Conservation (phyloP, 1,140 invertebrate species). For the Cotesia chilonis region DNA sequence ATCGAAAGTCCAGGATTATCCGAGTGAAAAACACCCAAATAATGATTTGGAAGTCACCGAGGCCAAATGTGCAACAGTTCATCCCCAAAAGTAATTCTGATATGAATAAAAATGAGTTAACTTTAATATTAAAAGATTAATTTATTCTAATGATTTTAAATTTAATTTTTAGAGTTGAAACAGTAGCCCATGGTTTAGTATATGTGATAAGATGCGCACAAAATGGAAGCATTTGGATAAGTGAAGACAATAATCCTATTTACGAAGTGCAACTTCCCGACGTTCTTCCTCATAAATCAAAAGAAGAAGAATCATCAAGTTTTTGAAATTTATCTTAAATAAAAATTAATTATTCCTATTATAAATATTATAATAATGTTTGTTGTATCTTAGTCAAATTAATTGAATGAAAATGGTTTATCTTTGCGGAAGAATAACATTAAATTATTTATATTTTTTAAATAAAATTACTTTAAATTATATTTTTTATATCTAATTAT, state of each 20-base stretch:
- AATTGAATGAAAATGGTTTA: no score
- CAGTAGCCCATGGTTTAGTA: slow-evolving; percentile 63
- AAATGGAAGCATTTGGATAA: slow-evolving; percentile 67
- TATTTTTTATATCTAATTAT: no score
- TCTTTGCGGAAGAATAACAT: no score
- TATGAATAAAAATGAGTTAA: no score
- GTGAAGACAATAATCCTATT: slow-evolving; percentile 64
- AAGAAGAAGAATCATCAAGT: slow-evolving; percentile 16
- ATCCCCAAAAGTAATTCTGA: slow-evolving; percentile 42
- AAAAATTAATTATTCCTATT: no score
- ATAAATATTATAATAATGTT: no score
- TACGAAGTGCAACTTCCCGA: slow-evolving; percentile 65
- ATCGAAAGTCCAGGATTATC: slow-evolving; percentile 43
- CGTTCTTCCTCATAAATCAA: slow-evolving; percentile 45
- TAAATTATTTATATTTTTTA: no score
- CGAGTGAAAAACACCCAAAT: slow-evolving; percentile 38
- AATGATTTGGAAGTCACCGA: slow-evolving; percentile 24
- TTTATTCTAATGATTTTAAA: background rate
- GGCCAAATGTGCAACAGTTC: slow-evolving; percentile 38
- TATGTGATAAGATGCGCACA: slow-evolving; percentile 64
- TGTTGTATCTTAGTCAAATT: no score
- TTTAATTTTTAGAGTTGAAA: slow-evolving; percentile 52
- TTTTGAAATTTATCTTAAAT: background rate
- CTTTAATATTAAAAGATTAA: background rate
- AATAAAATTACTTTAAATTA: no score